Base-by-base conservation (phyloP, 2,888 invertebrate genomes). In the Megalurothrips usitatus region DNA sequence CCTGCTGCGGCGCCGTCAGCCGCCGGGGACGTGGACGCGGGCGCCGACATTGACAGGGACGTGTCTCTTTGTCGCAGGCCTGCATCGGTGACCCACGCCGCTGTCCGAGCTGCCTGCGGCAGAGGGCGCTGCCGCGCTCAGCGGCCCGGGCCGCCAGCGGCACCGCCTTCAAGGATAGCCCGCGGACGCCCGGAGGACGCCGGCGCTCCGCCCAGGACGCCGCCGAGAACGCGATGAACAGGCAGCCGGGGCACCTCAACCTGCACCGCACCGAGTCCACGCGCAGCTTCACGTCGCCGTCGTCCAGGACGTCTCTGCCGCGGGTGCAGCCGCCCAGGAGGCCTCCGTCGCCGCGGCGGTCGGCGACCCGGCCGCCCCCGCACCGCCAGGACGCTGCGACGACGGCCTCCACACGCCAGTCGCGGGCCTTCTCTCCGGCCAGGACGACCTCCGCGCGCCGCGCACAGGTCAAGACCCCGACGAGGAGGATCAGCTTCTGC, bases 401-500 rank as follows among this genome's bases (percentile, higher is more conserved):
- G 58, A 14, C 19, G 58, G 17, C 58, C 58, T 58, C 19, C 19
- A 6, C 58, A 0, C 19, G 19, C 0, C 58, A 6, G 17, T 58
- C 58, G 58, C 10, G 58, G 58, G 19, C 6, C 19, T 58, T 17
- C 58, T 43, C 58, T 17, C 17, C 58, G 58, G 14, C 58, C 17
- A 19, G 58, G 14, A 58, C 19, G 17, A 14, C 17, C 58, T 14
- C 58, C 58, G 14, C 11, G 34, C 34, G 58, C 58, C 58, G 58
- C 19, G 58, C 58, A 17, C 19, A 0, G 58, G 58, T 17, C 68
- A 75, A 75, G 68, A 8, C 68, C 23, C 68, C 68, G 23, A 1
- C 68, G 8, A 75, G 68, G 26, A 75, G 68, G 68, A 75, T 75
- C 68, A 75, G 68, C 26, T 75, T 75, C 68, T 75, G 68, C 68